Conservation (phyloP, 92 coral and sea anemone species). For the Bergia sp. region DNA sequence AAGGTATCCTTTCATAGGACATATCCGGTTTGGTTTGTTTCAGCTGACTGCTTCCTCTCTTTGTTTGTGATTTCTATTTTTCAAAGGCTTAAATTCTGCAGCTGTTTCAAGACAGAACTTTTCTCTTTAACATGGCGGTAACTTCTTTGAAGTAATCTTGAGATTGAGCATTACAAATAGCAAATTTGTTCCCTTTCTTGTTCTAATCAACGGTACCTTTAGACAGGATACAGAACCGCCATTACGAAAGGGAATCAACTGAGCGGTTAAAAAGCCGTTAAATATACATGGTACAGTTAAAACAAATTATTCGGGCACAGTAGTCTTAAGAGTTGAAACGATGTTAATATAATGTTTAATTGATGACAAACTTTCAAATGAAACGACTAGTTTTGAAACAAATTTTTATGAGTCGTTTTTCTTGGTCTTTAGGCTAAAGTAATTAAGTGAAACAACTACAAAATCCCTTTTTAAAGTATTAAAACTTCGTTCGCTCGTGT, state of each 20-base stretch:
- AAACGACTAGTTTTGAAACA: not conserved
- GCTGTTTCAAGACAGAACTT: constrained; percentile 2
- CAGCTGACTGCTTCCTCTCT: not conserved
- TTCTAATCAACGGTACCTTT: not conserved
- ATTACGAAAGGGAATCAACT: not conserved
- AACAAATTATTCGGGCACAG: not conserved
- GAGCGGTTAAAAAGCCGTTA: not conserved
- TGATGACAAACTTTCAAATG: not conserved
- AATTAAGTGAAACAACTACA: not conserved
- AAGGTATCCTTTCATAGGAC: not conserved
- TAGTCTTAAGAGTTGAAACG: not conserved
- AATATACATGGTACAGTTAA: not conserved
- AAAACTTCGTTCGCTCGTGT: not conserved
- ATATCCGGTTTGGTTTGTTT: not conserved
- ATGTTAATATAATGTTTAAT: not conserved
- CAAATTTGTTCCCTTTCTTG: not conserved
- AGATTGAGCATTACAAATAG: not conserved
- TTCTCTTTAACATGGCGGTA: not conserved
- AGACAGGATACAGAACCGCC: not conserved
- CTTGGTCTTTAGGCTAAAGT: not conserved
- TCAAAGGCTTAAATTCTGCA: not conserved
- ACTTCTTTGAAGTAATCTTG: not conserved
- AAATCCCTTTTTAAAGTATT: no score
- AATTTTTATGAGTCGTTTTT: no score
- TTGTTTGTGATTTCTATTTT: not conserved